phyloP scores from a whole-genome alignment of 2,113 vertebrate species.

The Oenanthe oenanthe region DNA sequence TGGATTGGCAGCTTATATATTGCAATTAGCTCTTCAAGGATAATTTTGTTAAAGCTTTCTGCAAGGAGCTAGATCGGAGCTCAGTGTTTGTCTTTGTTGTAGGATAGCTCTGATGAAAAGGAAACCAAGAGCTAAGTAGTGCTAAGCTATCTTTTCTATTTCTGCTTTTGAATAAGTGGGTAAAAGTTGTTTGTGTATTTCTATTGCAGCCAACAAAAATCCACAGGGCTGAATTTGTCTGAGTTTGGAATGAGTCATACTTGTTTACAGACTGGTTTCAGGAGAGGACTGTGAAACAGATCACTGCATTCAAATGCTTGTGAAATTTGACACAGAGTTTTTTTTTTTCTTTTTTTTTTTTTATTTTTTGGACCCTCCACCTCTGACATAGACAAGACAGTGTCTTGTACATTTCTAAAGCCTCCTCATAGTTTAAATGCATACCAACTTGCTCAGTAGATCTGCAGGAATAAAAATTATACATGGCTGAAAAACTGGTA shows the following conservation, averaged over 20 bases:
- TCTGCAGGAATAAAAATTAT: not conserved
- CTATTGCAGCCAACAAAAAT: not conserved
- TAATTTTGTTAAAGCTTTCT: not conserved
- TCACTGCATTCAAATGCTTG: not conserved
- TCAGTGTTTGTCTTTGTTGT: not conserved
- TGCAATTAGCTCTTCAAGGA: not conserved
- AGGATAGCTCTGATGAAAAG: not conserved
- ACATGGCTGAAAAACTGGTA: not conserved
- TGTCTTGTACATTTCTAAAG: not conserved
- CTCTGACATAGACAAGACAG: not conserved
- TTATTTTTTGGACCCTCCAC: not conserved
- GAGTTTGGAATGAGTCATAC: not conserved
- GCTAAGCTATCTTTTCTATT: not conserved
- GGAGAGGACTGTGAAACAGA: not conserved
- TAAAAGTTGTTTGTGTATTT: not conserved
- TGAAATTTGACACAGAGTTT: not conserved
- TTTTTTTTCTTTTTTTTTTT: not conserved
- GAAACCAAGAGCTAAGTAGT: not conserved
- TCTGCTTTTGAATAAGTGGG: not conserved
- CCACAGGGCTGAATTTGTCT: not conserved
- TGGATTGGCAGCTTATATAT: not conserved
- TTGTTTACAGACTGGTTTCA: not conserved
- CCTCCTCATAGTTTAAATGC: not conserved
- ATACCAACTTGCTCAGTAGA: not conserved
- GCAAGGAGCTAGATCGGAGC: not conserved